Conservation (phyloP, 2,113 vertebrate genomes). For the Phaetusa simplex region DNA sequence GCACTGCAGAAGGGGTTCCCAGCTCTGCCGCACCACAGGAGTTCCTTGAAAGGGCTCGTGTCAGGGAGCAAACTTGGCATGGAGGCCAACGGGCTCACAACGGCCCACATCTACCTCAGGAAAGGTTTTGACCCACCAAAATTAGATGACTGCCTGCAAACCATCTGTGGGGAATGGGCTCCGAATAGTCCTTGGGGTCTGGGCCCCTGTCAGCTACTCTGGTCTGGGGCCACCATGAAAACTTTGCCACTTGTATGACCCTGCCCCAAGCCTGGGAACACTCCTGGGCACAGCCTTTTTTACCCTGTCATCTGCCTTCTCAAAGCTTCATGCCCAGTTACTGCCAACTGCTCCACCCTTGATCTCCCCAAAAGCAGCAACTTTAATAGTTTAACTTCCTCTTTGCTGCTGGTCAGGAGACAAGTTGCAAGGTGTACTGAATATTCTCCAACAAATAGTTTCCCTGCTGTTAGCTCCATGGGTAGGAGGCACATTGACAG, state of each 20-base stretch:
- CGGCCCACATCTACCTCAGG: not conserved
- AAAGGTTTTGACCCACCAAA: not conserved
- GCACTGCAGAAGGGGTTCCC: not conserved
- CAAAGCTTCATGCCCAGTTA: not conserved
- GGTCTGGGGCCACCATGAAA: too few relatives aligned
- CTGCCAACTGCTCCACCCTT: not conserved
- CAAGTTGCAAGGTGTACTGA: not conserved
- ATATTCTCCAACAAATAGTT: not conserved
- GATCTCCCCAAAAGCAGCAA: not conserved
- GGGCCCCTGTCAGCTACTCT: not conserved
- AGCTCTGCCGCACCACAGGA: not conserved
- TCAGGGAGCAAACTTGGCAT: not conserved
- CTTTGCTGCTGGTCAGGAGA: not conserved
- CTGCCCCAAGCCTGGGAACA: not conserved
- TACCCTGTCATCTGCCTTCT: not conserved
- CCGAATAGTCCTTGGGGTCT: not conserved
- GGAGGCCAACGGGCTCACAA: not conserved
- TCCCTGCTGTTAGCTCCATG: rapidly evolving
- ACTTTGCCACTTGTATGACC: rapidly evolving
- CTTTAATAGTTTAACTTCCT: not conserved
- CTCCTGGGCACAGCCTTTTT: not conserved
- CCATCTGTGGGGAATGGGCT: not conserved
- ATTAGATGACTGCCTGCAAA: not conserved
- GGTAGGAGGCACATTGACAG: not conserved
- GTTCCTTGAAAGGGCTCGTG: not conserved